These are phyloP conservation scores for Pachycephala philippinensis DNA, from an alignment of 2,113 vertebrate genomes.

Conservation along the genomic window DNA sequence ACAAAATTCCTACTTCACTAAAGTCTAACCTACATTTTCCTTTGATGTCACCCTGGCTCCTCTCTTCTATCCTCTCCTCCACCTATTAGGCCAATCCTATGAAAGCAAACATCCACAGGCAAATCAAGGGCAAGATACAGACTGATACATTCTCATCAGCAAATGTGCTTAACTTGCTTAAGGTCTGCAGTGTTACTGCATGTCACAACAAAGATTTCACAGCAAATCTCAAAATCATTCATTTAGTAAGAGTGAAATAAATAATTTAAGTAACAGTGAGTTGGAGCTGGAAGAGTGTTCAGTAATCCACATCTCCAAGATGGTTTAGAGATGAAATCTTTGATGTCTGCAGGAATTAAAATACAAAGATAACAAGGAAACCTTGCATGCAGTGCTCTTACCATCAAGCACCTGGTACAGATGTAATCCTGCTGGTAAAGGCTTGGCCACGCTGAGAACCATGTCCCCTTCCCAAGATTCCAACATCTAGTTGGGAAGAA, in stretches of 20 bases:
- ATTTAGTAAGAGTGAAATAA: neutral
- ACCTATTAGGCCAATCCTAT: neutral
- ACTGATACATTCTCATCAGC: neutral
- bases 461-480: slow-evolving; percentile 89
- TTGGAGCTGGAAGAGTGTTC: neutral
- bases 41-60: neutral
- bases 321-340: neutral
- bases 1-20: neutral
- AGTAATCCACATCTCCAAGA: neutral
- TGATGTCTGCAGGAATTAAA: neutral
- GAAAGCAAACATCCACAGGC: neutral
- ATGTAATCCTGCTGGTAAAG: slow-evolving; percentile 89
- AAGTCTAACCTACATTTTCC: neutral
- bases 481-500: slow-evolving; percentile 59
- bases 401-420: slow-evolving; percentile 84
- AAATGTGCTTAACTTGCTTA: neutral
- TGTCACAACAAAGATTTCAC: neutral
- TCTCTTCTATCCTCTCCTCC: neutral
- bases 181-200: neutral
- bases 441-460: slow-evolving; percentile 85
- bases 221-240: neutral
- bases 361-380: neutral
- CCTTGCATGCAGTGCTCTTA: slow-evolving; percentile 44
- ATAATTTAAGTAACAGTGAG: neutral
- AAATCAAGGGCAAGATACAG: neutral